These are phyloP conservation scores for Montifringilla adamsi DNA, from an alignment of 2,113 vertebrate genomes.

Conservation along the genomic window DNA sequence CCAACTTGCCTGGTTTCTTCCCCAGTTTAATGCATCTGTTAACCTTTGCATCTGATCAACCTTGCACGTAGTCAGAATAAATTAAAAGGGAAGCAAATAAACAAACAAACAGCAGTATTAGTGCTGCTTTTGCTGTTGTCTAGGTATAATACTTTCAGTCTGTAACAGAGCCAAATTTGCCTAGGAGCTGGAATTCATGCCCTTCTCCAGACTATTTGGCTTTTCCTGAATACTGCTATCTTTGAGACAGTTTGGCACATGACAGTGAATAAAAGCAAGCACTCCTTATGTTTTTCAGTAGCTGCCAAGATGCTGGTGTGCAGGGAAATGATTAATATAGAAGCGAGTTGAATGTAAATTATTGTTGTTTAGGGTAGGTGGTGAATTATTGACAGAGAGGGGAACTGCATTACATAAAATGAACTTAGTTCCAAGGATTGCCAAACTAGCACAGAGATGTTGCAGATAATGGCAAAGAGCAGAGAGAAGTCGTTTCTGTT, in stretches of 20 bases:
- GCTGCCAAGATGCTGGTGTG: slow-evolving; percentile 67
- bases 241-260: slow-evolving; percentile 69
- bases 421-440: slow-evolving; percentile 39
- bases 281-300: slow-evolving; percentile 70
- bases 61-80: slow-evolving; percentile 24
- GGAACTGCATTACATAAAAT: slow-evolving; percentile 54
- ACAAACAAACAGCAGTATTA: background rate
- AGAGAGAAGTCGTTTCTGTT: slow-evolving; percentile 47
- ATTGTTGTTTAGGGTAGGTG: slow-evolving; percentile 62
- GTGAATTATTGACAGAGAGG: slow-evolving; percentile 59
- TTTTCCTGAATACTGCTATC: slow-evolving; percentile 60
- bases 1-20: slow-evolving; percentile 25
- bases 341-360: slow-evolving; percentile 57
- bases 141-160: slow-evolving; percentile 33
- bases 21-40: slow-evolving; percentile 30
- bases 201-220: slow-evolving; percentile 54
- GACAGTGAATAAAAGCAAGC: slow-evolving; percentile 66
- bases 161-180: slow-evolving; percentile 14
- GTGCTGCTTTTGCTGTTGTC: background rate
- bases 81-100: slow-evolving; percentile 18
- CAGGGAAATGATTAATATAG: slow-evolving; percentile 71
- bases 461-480: slow-evolving; percentile 45
- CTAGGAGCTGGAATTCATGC: slow-evolving; percentile 29
- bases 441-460: slow-evolving; percentile 53
- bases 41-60: slow-evolving; percentile 16